Conservation (phyloP, 2,797 vertebrate genomes). For the Margarornis squamiger region DNA sequence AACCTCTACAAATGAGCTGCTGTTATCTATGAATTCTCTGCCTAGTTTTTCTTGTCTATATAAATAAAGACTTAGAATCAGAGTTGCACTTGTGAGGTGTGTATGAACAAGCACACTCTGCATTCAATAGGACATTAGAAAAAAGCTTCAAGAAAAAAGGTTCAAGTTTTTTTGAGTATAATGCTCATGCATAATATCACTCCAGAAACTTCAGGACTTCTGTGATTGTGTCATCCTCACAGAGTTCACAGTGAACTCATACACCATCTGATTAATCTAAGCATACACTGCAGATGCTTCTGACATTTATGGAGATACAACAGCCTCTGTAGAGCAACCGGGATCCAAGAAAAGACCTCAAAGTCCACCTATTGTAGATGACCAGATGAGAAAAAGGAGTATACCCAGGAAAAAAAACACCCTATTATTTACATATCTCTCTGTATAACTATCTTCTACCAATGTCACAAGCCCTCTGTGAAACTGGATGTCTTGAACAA, state of each 20-base stretch:
- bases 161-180: not conserved
- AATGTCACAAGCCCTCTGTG: not conserved
- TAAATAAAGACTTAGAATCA: not conserved
- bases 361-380: not conserved
- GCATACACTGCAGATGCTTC: not conserved
- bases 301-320: not conserved
- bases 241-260: not conserved
- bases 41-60: not conserved
- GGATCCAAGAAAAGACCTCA: not conserved
- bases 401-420: not conserved
- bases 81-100: not conserved
- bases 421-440: not conserved
- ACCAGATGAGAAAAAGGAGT: not conserved
- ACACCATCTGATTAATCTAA: not conserved
- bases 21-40: not conserved
- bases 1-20: not conserved
- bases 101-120: not conserved
- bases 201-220: not conserved
- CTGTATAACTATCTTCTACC: not conserved
- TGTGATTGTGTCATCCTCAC: not conserved
- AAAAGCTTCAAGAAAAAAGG: not conserved
- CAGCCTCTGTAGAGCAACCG: not conserved
- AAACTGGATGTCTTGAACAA: slow-evolving; percentile 36
- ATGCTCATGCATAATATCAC: not conserved
- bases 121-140: not conserved